phyloP scores from a whole-genome alignment of 92 coral and sea anemone species.

The Epizoanthus fatuus region DNA sequence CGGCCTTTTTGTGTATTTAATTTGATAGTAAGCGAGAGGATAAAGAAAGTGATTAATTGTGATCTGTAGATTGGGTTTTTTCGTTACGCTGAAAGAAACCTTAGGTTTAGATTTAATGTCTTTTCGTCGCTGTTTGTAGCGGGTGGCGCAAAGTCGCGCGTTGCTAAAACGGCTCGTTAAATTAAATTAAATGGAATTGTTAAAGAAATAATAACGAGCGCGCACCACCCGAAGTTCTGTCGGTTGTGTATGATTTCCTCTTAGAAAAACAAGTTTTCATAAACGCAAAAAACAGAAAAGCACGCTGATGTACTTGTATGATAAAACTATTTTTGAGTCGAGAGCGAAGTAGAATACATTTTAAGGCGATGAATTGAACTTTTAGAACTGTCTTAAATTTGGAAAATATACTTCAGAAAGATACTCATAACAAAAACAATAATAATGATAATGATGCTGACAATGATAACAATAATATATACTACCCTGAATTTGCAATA shows the following conservation, averaged over 20 bases:
- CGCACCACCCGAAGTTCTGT: constrained; percentile 17
- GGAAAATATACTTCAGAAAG: background rate
- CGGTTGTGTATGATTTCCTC: constrained; percentile 1
- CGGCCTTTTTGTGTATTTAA: constrained; percentile 29
- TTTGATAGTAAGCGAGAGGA: constrained; percentile 9
- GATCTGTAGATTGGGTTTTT: background rate
- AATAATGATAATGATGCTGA: background rate
- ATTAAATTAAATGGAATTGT: constrained; percentile 33
- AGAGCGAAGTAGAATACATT: background rate
- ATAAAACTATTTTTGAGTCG: background rate
- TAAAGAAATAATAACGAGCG: background rate
- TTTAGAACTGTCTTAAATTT: constrained; percentile 16
- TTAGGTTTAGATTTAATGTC: background rate
- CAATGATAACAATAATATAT: background rate
- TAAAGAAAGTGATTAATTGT: constrained; percentile 13
- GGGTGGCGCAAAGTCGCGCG: background rate
- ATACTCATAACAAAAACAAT: background rate
- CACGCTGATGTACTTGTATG: background rate
- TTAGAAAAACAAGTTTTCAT: background rate
- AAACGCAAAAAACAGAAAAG: background rate
- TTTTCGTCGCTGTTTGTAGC: constrained; percentile 9
- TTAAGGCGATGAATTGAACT: background rate
- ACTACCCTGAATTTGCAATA: background rate
- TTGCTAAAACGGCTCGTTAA: constrained; percentile 16
- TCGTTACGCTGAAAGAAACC: background rate